phyloP scores from a whole-genome alignment of 2,797 vertebrate genomes.

The Molothrus ater region DNA sequence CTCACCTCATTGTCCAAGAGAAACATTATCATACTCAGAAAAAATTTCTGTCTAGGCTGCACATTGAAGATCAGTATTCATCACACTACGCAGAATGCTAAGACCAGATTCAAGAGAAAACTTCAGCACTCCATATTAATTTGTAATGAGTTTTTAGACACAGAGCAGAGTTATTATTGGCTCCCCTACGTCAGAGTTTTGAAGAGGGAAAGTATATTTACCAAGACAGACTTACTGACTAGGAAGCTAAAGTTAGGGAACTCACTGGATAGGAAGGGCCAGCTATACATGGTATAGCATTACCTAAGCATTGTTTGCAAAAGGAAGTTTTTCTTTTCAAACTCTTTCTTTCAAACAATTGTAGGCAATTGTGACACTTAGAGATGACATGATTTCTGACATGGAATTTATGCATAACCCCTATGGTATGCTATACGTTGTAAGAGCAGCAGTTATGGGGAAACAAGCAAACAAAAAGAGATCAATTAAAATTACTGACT shows the following conservation, averaged over 20 bases:
- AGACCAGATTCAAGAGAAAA: slow-evolving; percentile 10
- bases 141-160: background rate
- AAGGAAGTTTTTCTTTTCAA: background rate
- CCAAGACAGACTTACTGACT: background rate
- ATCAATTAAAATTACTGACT: background rate
- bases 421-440: background rate
- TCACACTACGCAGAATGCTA: background rate
- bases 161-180: background rate
- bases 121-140: slow-evolving; percentile 5
- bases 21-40: slow-evolving; percentile 36
- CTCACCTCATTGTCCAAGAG: slow-evolving; percentile 32
- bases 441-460: background rate
- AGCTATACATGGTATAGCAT: background rate
- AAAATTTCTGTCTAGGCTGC: background rate
- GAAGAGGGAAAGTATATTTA: background rate
- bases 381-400: background rate
- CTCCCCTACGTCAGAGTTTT: background rate
- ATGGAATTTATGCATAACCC: background rate
- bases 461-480: background rate
- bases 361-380: background rate
- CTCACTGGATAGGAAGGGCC: background rate
- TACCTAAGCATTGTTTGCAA: background rate
- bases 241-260: background rate
- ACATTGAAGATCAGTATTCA: slow-evolving; percentile 44
- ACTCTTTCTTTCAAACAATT: background rate